phyloP scores from a whole-genome alignment of 2,113 vertebrate genomes.

The Callocephalon fimbriatum region DNA sequence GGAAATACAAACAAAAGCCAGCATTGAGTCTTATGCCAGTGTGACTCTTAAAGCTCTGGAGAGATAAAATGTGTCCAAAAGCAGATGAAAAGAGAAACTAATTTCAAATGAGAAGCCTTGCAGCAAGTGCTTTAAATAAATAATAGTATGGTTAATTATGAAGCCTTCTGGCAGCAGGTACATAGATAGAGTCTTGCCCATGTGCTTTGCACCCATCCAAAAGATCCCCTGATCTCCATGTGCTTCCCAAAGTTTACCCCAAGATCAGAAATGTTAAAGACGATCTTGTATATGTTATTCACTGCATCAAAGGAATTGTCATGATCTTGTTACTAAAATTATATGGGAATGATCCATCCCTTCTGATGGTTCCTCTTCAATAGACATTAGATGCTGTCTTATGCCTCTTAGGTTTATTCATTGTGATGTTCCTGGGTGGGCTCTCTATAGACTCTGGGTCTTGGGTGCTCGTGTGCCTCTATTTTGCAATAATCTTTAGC shows the following conservation, averaged over 20 bases:
- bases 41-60: background rate
- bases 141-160: background rate
- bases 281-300: background rate
- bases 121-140: background rate
- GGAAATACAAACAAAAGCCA: background rate
- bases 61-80: background rate
- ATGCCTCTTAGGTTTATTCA: background rate
- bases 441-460: fast-evolving
- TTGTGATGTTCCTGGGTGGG: fast-evolving
- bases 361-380: background rate
- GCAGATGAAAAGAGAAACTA: background rate
- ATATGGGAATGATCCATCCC: background rate
- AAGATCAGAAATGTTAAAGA: background rate
- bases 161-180: background rate
- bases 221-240: background rate
- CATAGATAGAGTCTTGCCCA: fast-evolving
- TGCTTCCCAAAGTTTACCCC: background rate
- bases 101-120: background rate
- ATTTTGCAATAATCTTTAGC: background rate
- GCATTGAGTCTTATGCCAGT: background rate
- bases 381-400: background rate
- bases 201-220: background rate
- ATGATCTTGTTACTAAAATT: background rate
- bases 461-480: background rate
- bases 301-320: background rate